Conservation (phyloP, 2,113 vertebrate species). For the Pseudorectes ferrugineus region DNA sequence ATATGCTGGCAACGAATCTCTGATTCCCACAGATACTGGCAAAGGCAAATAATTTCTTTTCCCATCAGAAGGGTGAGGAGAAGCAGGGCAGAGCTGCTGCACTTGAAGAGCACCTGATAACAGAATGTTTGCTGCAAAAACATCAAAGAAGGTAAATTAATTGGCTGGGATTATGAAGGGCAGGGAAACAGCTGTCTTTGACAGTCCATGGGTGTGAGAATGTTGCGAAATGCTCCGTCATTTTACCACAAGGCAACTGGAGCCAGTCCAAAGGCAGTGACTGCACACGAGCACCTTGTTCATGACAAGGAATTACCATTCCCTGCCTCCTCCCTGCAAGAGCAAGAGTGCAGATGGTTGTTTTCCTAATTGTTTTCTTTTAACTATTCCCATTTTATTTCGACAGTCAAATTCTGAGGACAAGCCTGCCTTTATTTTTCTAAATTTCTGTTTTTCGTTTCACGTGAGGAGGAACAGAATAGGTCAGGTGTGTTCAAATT, state of each 20-base stretch:
- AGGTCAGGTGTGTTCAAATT: neutral
- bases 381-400: neutral
- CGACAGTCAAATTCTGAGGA: neutral
- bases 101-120: neutral
- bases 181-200: neutral
- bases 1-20: neutral
- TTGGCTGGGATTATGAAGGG: neutral
- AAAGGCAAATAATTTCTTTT: neutral
- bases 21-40: neutral
- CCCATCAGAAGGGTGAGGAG: neutral
- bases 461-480: rapidly evolving
- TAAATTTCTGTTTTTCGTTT: neutral
- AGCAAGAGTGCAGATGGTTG: neutral
- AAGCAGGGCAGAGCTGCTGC: neutral
- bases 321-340: neutral
- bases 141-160: neutral
- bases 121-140: neutral
- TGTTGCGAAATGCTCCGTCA: neutral
- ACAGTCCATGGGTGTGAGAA: neutral
- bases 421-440: neutral
- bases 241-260: neutral
- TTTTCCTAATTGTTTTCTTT: neutral
- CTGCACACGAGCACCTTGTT: neutral
- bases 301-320: neutral
- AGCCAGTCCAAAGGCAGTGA: neutral